These are phyloP conservation scores for Cecidostiba fungosa DNA, from an alignment of 2,888 invertebrate genomes.

Conservation along the genomic window DNA sequence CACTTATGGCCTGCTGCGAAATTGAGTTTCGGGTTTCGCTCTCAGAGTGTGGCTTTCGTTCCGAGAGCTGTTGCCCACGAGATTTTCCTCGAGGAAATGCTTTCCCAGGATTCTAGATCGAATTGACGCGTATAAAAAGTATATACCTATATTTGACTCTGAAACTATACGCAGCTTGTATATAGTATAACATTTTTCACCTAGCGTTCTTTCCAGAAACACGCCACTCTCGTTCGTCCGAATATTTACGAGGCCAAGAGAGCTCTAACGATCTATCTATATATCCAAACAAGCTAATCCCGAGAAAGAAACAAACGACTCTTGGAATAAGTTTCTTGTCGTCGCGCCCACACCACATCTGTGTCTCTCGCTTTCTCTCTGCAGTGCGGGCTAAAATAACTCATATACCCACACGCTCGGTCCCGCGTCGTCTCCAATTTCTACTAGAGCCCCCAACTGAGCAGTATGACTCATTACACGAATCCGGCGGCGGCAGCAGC, in stretches of 20 bases:
- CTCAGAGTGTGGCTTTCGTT: not conserved
- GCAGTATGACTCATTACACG: slow-evolving; percentile 13
- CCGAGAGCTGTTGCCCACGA: not conserved
- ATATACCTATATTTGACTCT: too few relatives aligned
- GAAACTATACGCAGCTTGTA: too few relatives aligned
- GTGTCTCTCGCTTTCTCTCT: slow-evolving; percentile 24
- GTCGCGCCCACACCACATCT: slow-evolving; percentile 59
- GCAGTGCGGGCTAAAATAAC: not conserved
- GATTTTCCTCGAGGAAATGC: not conserved
- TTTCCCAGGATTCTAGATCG: not conserved
- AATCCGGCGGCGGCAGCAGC: not conserved
- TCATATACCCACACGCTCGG: not conserved
- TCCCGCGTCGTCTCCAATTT: not conserved
- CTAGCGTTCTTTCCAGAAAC: not conserved
- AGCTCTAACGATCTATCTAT: not conserved
- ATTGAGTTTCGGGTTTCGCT: slow-evolving; percentile 44
- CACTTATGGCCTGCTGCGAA: slow-evolving; percentile 14
- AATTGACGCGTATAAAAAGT: not conserved
- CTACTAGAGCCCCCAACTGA: not conserved
- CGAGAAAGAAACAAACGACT: slow-evolving; percentile 14
- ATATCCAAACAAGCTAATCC: not conserved
- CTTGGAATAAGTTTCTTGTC: slow-evolving; percentile 5
- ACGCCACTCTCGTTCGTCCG: not conserved
- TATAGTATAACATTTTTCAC: not conserved
- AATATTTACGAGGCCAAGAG: slow-evolving; percentile 16